These are phyloP conservation scores for Piliocolobus tephrosceles DNA, from an alignment of 2,113 vertebrate species.

Conservation along the genomic window DNA sequence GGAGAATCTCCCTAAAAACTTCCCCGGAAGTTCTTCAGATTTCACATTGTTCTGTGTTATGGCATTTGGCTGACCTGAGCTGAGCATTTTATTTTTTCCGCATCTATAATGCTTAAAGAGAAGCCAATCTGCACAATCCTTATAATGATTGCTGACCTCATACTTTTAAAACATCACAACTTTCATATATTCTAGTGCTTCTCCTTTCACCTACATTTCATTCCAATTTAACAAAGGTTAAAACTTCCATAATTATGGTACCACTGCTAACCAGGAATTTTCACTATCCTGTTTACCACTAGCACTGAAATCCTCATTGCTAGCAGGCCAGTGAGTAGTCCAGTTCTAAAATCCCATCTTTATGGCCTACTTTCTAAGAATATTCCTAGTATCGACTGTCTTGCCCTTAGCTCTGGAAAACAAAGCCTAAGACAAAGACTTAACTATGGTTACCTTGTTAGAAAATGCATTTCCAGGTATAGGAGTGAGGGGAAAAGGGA, in stretches of 20 bases:
- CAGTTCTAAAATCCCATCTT: neutral
- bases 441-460: neutral
- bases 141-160: neutral
- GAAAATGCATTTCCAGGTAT: neutral
- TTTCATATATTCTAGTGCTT: neutral
- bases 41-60: neutral
- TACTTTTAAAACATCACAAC: neutral
- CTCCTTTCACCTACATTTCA: neutral
- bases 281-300: neutral
- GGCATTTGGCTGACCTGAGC: neutral
- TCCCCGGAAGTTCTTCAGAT: neutral
- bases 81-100: neutral
- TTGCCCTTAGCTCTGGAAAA: neutral
- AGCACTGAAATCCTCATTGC: neutral
- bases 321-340: neutral
- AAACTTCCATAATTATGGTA: neutral
- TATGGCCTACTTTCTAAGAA: neutral
- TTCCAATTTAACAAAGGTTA: neutral
- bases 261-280: neutral
- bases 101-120: neutral
- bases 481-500: neutral
- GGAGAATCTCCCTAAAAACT: neutral
- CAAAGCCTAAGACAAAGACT: neutral
- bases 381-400: neutral
- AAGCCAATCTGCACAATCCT: neutral